phyloP scores from a whole-genome alignment of 37 sponge, comb jelly and placozoan species.

The Corticium candelabrum region DNA sequence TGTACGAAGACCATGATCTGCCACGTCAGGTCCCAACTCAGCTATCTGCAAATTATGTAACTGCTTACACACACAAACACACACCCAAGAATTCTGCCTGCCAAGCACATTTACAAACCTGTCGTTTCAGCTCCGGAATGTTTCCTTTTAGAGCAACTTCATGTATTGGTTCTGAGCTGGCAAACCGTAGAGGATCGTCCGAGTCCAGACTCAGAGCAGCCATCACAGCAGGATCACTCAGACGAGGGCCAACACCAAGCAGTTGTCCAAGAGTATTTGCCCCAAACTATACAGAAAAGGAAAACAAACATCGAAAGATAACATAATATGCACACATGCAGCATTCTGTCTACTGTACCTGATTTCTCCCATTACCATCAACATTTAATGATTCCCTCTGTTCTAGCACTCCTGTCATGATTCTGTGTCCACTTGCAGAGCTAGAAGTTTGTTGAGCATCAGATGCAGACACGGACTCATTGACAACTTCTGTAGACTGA shows the following conservation, averaged over 20 bases:
- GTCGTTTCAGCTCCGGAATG: not conserved
- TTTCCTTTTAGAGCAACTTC: not conserved
- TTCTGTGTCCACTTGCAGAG: no score
- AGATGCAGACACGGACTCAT: no score
- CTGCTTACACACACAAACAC: not conserved
- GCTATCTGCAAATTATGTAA: constrained; percentile 17
- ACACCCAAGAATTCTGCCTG: no score
- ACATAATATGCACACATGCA: no score
- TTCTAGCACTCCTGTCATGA: no score
- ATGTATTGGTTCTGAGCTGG: not conserved
- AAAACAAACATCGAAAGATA: no score
- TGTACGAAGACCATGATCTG: constrained; percentile 64
- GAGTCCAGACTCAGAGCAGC: not conserved
- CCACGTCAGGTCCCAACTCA: constrained; percentile 54
- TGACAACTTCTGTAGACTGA: no score
- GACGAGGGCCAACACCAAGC: not conserved
- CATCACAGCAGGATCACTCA: not conserved
- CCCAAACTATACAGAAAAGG: not conserved
- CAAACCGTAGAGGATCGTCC: not conserved
- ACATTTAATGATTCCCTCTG: no score
- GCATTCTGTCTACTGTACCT: no score
- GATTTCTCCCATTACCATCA: no score
- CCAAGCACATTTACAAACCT: not conserved
- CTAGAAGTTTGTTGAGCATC: no score
- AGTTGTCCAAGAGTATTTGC: not conserved